These are phyloP conservation scores for Laterallus jamaicensis DNA, from an alignment of 2,113 vertebrate genomes.

Conservation along the genomic window DNA sequence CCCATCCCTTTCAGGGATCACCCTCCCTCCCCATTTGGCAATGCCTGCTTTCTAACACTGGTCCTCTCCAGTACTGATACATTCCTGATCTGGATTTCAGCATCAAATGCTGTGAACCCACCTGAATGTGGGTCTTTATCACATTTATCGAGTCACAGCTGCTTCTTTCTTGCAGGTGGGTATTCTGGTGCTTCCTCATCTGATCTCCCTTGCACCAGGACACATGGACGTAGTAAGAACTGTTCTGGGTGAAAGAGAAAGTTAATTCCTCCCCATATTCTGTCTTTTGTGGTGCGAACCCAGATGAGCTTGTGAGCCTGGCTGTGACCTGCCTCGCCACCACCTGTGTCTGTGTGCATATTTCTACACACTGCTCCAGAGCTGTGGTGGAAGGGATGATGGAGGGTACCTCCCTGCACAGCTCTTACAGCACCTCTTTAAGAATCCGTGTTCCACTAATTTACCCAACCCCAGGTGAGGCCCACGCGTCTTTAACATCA, in stretches of 20 bases:
- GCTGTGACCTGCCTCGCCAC: neutral
- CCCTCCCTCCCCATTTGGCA: accelerated
- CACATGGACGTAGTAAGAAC: neutral
- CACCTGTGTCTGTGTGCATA: accelerated
- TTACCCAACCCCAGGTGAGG: accelerated
- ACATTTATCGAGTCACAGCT: accelerated
- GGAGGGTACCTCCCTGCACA: neutral
- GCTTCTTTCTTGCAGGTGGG: neutral
- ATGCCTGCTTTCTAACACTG: neutral
- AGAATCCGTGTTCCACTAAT: neutral
- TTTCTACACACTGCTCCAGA: neutral
- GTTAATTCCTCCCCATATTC: neutral
- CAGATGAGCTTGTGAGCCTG: neutral
- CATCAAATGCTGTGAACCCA: neutral
- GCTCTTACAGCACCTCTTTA: neutral
- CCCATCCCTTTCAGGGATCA: accelerated
- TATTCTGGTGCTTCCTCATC: neutral
- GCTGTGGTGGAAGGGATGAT: no score
- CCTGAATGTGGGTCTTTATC: neutral
- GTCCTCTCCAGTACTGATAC: neutral
- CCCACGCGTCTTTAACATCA: neutral
- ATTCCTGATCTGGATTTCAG: neutral
- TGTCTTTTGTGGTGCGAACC: neutral
- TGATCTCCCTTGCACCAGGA: neutral
- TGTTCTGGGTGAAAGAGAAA: neutral